Evolutionary conservation across 2,113 vertebrate genomes (phyloP).

Genomic region (Pseudolaguvia tuberculata): DNA sequence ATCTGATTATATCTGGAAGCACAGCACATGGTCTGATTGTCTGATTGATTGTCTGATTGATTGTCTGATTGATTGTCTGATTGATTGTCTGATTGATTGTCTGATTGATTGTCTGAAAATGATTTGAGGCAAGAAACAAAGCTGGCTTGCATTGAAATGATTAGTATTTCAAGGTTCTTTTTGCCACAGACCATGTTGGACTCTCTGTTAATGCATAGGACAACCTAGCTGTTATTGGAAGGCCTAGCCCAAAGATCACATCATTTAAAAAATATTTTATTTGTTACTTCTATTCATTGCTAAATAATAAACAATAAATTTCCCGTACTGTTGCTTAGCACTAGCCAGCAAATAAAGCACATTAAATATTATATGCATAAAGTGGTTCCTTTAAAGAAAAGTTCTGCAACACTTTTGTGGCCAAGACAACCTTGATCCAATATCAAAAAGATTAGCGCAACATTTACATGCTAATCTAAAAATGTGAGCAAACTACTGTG

Average conservation of each 20-base stretch:
- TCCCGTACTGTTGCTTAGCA: background rate
- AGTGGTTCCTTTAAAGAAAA: background rate
- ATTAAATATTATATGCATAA: background rate
- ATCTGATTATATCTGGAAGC: slow-evolving; percentile 62
- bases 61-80: too few species aligned
- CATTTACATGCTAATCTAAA: slow-evolving; percentile 11
- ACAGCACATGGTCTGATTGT: background rate
- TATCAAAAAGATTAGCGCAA: background rate
- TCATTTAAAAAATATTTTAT: background rate
- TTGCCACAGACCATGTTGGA: background rate
- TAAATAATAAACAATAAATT: background rate
- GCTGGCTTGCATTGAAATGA: slow-evolving; percentile 26
- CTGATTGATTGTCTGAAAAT: background rate
- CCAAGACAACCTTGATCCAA: background rate
- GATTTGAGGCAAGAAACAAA: slow-evolving; percentile 8
- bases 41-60: too few species aligned
- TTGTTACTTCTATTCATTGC: background rate
- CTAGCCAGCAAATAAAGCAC: background rate
- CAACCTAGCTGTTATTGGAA: background rate
- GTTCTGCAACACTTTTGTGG: background rate
- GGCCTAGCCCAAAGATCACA: background rate
- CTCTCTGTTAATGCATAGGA: background rate
- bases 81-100: too few species aligned
- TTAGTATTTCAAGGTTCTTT: slow-evolving; percentile 15
- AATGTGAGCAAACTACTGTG: slow-evolving; percentile 1